These are phyloP conservation scores for Argynnis bischoffii DNA, from an alignment of 2,888 invertebrate species.

Conservation along the genomic window DNA sequence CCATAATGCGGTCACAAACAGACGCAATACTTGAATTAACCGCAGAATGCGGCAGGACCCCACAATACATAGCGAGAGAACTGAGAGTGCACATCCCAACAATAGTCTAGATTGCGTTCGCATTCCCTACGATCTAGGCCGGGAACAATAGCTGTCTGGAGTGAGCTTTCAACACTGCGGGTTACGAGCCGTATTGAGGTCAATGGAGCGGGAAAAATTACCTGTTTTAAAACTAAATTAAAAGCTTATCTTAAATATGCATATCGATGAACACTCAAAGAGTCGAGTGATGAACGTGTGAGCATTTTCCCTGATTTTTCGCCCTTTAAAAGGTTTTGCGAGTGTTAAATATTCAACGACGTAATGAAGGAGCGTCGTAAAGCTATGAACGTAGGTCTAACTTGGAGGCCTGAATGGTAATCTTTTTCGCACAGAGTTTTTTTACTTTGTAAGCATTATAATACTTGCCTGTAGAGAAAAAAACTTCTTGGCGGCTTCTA, in stretches of 20 bases:
- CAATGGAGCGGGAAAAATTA: slow-evolving; percentile 67
- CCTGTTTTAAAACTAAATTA: slow-evolving; percentile 51
- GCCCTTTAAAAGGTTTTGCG: slow-evolving; percentile 21
- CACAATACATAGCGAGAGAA: slow-evolving; percentile 40
- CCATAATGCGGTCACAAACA: slow-evolving; percentile 22
- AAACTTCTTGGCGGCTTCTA: slow-evolving; percentile 94
- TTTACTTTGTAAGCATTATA: neutral
- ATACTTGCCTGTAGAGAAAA: slow-evolving; percentile 86
- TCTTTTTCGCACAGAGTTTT: neutral
- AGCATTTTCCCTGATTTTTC: slow-evolving; percentile 3
- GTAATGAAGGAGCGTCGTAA: slow-evolving; percentile 12
- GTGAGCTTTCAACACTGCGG: slow-evolving; percentile 65
- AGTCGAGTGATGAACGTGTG: slow-evolving; percentile 1
- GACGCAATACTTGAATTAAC: slow-evolving; percentile 40
- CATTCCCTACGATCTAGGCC: slow-evolving; percentile 74
- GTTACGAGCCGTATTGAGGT: slow-evolving; percentile 70
- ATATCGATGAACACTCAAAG: slow-evolving; percentile 35
- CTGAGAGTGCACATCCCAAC: slow-evolving; percentile 63
- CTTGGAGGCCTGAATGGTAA: neutral
- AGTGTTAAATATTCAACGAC: slow-evolving; percentile 16
- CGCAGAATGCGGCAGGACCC: slow-evolving; percentile 40
- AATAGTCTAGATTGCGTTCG: slow-evolving; percentile 75
- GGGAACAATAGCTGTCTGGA: slow-evolving; percentile 68
- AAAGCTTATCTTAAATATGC: slow-evolving; percentile 37
- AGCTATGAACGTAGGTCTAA: neutral